Evolutionary conservation across 2,888 invertebrate species (phyloP).

Genomic region (Scaptodrosophila latifasciaeformis): DNA sequence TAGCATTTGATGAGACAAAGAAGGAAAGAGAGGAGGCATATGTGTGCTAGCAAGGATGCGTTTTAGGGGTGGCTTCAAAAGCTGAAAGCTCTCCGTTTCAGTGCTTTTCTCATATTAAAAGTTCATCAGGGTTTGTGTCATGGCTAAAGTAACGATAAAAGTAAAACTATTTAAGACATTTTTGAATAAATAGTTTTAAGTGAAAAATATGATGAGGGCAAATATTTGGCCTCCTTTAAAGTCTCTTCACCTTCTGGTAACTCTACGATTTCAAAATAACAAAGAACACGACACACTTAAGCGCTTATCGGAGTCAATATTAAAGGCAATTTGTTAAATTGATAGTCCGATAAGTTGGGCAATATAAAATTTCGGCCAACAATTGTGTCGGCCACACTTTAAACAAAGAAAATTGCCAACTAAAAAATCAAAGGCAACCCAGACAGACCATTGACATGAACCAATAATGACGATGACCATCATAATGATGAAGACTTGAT

Average conservation of each 20-base stretch:
- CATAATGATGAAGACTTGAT: slow-evolving; percentile 17
- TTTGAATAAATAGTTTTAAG: too few relatives aligned
- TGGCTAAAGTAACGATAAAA: too few relatives aligned
- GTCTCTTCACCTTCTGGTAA: too few relatives aligned
- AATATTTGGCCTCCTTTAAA: too few relatives aligned
- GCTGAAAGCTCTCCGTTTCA: slow-evolving; percentile 3
- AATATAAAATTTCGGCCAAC: slow-evolving; percentile 37
- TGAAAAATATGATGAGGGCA: too few relatives aligned
- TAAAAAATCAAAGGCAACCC: slow-evolving; percentile 9
- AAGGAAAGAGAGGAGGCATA: not conserved
- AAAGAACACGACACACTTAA: too few relatives aligned
- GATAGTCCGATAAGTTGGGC: slow-evolving; percentile 49
- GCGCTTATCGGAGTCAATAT: slow-evolving; percentile 44
- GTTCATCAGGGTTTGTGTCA: slow-evolving; percentile 23
- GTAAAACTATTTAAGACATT: too few relatives aligned
- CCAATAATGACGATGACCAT: slow-evolving; percentile 24
- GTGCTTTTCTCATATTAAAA: slow-evolving; percentile 21
- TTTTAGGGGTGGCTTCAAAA: not conserved
- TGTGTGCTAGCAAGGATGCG: slow-evolving; percentile 14
- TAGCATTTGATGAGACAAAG: too few relatives aligned
- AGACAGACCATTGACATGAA: slow-evolving; percentile 13
- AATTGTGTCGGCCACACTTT: slow-evolving; percentile 56
- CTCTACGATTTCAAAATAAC: too few relatives aligned
- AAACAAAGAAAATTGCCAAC: slow-evolving; percentile 51
- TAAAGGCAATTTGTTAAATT: slow-evolving; percentile 63